Evolutionary conservation across 2,113 vertebrate genomes (phyloP).

Genomic region (Aptenodytes forsteri): DNA sequence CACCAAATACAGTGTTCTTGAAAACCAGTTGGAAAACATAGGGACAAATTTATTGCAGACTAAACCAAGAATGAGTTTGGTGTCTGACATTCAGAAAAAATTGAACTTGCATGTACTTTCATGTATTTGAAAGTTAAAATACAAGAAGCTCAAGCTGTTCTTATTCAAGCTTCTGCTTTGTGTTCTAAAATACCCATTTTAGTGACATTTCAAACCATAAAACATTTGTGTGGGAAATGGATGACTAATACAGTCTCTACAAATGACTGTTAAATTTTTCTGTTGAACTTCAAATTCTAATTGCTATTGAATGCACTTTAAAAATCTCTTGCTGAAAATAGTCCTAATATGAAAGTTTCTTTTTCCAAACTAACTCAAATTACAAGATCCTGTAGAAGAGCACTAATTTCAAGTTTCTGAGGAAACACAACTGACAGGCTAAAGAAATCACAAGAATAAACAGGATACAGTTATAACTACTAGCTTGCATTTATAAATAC

Average conservation of each 20-base stretch:
- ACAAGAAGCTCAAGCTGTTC: neutral
- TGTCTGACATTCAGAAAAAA: neutral
- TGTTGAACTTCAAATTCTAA: neutral
- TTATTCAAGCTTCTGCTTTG: neutral
- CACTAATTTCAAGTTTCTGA: neutral
- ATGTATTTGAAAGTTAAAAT: neutral
- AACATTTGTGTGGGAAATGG: neutral
- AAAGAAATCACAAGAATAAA: neutral
- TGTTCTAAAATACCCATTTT: neutral
- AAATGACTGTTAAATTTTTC: neutral
- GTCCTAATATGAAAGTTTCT: neutral
- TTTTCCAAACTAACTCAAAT: neutral
- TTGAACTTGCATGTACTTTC: neutral
- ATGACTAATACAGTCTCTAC: neutral
- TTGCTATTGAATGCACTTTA: neutral
- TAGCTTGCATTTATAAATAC: neutral
- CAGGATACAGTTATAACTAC: neutral
- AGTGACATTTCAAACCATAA: neutral
- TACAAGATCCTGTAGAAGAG: neutral
- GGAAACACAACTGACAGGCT: neutral
- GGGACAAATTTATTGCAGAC: neutral
- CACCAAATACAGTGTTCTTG: neutral
- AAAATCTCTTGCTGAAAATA: neutral
- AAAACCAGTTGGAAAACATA: neutral
- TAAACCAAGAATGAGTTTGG: neutral